phyloP scores from a whole-genome alignment of 1,140 invertebrate species.

The Eupeodes corollae region DNA sequence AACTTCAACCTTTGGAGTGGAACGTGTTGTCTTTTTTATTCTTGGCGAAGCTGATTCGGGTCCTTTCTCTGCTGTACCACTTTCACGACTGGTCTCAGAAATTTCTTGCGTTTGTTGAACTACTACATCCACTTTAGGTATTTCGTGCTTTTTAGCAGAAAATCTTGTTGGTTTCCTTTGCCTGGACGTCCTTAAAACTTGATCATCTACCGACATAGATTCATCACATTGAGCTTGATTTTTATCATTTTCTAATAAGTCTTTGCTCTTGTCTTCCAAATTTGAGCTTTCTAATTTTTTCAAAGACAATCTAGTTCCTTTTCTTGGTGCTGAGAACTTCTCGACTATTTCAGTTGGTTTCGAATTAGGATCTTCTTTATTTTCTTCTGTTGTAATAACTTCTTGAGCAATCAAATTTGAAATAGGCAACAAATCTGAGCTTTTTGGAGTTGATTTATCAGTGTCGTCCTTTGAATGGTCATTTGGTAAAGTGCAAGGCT shows the following conservation, averaged over 20 bases:
- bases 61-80: too few relatives aligned
- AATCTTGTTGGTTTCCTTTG: neutral
- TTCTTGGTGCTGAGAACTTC: neutral
- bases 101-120: too few relatives aligned
- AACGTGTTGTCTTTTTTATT: too few relatives aligned
- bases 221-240: neutral
- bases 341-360: slow-evolving; percentile 6
- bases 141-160: too few relatives aligned
- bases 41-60: too few relatives aligned
- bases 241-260: neutral
- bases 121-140: too few relatives aligned
- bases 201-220: neutral
- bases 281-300: neutral
- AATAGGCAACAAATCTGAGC: too few relatives aligned
- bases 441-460: too few relatives aligned
- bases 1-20: too few relatives aligned
- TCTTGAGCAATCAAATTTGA: neutral
- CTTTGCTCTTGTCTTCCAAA: neutral
- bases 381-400: neutral
- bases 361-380: slow-evolving; percentile 2
- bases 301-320: neutral
- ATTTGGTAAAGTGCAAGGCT: too few relatives aligned
- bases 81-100: too few relatives aligned
- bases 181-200: neutral
- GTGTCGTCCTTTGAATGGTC: too few relatives aligned